Evolutionary conservation across 2,888 invertebrate species (phyloP).

Genomic region (Phortica magna): DNA sequence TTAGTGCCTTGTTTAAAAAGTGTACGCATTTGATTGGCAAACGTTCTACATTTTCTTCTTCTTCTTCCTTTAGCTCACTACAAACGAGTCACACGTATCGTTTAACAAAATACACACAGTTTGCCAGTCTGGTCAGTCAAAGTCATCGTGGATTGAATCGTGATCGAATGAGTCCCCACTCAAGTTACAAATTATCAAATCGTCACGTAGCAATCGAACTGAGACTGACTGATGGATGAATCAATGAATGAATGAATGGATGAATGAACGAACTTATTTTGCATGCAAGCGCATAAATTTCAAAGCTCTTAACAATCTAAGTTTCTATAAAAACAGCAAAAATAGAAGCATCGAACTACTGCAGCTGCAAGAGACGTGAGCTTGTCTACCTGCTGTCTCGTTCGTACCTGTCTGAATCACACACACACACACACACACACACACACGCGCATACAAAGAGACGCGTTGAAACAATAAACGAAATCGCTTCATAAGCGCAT

Average conservation of each 20-base stretch:
- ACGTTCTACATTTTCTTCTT: background rate
- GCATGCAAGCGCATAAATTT: background rate
- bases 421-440: no score
- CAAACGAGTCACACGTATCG: slow-evolving; percentile 11
- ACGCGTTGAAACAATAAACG: background rate
- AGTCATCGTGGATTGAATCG: background rate
- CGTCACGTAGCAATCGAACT: slow-evolving; percentile 65
- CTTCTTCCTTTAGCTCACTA: background rate
- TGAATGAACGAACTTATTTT: slow-evolving; percentile 41
- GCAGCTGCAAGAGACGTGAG: background rate
- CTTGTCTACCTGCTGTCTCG: background rate
- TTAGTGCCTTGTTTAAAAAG: slow-evolving; percentile 25
- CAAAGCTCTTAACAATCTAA: background rate
- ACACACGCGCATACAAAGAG: no score
- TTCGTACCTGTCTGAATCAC: no score
- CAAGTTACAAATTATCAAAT: slow-evolving; percentile 62
- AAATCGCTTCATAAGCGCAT: background rate
- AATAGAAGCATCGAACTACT: slow-evolving; percentile 41
- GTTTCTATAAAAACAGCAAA: slow-evolving; percentile 21
- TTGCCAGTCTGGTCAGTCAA: slow-evolving; percentile 44
- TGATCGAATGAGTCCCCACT: background rate
- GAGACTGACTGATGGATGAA: background rate
- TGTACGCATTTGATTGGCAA: background rate
- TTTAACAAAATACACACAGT: slow-evolving; percentile 15
- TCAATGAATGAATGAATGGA: background rate